Evolutionary conservation across 2,797 vertebrate species (phyloP), one percentile per base, ranked within the genome.

Genomic region (Anguilla obscura): DNA sequence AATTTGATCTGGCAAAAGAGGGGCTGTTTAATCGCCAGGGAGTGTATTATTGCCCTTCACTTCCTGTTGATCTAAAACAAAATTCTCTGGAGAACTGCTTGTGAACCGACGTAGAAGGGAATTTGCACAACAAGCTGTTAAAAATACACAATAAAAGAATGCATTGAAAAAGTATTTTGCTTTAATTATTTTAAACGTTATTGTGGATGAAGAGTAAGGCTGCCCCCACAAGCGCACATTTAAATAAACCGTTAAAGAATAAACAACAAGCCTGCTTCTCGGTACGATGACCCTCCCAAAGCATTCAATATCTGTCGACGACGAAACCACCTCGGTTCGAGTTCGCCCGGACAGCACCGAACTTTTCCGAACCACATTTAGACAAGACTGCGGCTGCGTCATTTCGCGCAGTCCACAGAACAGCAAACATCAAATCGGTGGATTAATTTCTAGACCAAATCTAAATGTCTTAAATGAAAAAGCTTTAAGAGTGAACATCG

Each of bases 321-420:
- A 85, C 90, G 90, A 58, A 88, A 0, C 7, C 21, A 0, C 9
- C 1, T 36, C 30, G 8, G 45, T 90, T 92, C 92, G 89, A 4
- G 0, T 0, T 10, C 0, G 1, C 36, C 5, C 95, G 95, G 50
- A 90, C 1, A n/a, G 36, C 85, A n/a, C 52, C 96, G 95, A 95
- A 0, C 48, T 1, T 14, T 8, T 9, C 92, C 94, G 94, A 95
- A 90, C 48, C 56, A 9, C 0, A 30, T 54, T 85, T 30, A 89
- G n/a, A 0, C 86, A 90, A 76, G 87, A 95, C 93, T 95, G 93
- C 95, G 95, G 89, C 94, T 96, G 96, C 95, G 95, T 93, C 92
- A 93, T 91, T 88, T 89, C 88, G 90, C 87, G 84, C 89, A 87
- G 92, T 92, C 90, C 91, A 90, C 93, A 93, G 93, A 94, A 90